Evolutionary conservation across 2,797 vertebrate species (phyloP).

Genomic region (Moxostoma hubbsi): DNA sequence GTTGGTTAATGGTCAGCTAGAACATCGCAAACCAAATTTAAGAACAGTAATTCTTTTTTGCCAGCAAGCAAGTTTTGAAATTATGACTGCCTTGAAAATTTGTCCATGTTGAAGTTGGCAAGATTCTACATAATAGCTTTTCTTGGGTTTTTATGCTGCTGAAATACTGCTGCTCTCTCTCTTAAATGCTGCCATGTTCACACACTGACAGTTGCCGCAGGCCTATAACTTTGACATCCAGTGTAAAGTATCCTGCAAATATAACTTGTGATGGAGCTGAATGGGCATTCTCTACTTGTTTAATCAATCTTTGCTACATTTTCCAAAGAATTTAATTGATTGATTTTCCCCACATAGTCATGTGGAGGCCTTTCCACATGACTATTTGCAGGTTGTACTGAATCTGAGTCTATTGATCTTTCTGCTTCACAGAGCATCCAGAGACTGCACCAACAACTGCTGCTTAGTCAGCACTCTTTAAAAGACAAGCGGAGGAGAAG

Average conservation of each 20-base stretch:
- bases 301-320: constrained; percentile 74
- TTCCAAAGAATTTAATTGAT: constrained; percentile 71
- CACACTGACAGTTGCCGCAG: constrained; percentile 34
- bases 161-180: neutral
- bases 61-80: neutral
- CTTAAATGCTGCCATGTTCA: constrained; percentile 22
- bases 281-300: constrained; percentile 55
- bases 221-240: constrained; percentile 54
- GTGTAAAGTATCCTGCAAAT: constrained; percentile 43
- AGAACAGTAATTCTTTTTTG: neutral
- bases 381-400: constrained; percentile 67
- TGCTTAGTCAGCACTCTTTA: constrained; percentile 72
- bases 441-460: constrained; percentile 66
- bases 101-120: neutral
- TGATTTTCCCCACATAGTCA: constrained; percentile 60
- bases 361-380: constrained; percentile 60
- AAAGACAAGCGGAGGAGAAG: constrained; percentile 33
- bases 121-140: neutral
- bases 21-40: neutral
- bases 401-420: constrained; percentile 75
- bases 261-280: constrained; percentile 65
- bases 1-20: constrained; percentile 1
- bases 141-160: neutral
- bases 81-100: constrained; percentile 1
- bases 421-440: constrained; percentile 48